Base-by-base conservation (phyloP, 2,888 invertebrate genomes). In the Lithophane ornitopus region DNA sequence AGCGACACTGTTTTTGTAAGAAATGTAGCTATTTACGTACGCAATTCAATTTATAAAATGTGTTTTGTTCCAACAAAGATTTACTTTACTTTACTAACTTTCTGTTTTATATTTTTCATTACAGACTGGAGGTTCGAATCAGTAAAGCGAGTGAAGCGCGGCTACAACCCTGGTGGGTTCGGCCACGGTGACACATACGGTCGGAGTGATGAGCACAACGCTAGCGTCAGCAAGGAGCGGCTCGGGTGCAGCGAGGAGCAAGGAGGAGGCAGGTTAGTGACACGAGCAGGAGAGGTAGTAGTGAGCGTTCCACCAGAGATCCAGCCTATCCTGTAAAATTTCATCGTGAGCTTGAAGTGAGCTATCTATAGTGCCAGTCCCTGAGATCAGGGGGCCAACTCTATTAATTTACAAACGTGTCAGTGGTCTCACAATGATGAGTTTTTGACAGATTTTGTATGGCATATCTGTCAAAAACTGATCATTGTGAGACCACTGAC, bases 141-240 rank as follows among this genome's bases (percentile, higher is more conserved):
- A 90, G 89, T 86, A 1, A 85, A 84, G 22, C 87, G 91, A 72
- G 75, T 87, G 54, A 92, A 88, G 76, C 92, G 94, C 54, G 92
- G 93, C 54, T 93, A 87, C 84, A 91, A 91, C 72, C 89, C 84
- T 70, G 87, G 88, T 74, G 89, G 86, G 11, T 89, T 86, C 63
- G 88, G 87, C 28, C 84, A 82, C 26, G 59, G 85, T 39, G 85
- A 88, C 70, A 86, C 87, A 7, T 92, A 88, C 76, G 88, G 87
- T 0, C 89, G 88, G n/a, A 92, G 90, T 83, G 89, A 91, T 61
- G 93, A 94, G 58, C 89, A 88, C 1, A 92, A 93, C 65, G 90
- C 89, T 12, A 94, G 91, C 75, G 84, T 85, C 59, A 92, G 93
- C 72, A 86, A 85, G 14, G 94, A 94, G 69, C 80, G 86, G 56